phyloP scores from a whole-genome alignment of 1,140 invertebrate genomes.

The Laodelphax striatellus region DNA sequence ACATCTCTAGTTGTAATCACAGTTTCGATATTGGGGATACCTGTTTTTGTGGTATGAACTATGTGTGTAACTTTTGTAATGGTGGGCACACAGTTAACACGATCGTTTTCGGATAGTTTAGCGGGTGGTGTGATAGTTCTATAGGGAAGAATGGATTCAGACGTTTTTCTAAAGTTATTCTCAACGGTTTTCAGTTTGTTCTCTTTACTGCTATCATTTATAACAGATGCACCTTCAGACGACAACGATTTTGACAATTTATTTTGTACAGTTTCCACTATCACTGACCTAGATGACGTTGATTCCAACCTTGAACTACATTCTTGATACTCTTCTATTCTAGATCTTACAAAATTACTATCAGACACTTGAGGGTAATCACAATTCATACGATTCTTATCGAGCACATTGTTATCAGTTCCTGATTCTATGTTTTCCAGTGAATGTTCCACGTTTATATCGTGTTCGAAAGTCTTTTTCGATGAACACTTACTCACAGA shows the following conservation, averaged over 20 bases:
- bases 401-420: not conserved
- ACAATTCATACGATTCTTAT: not conserved
- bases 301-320: not conserved
- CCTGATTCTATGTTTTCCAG: not conserved
- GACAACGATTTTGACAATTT: not conserved
- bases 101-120: not conserved
- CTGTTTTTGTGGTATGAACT: not conserved
- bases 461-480: not conserved
- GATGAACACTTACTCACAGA: not conserved
- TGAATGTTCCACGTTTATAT: not conserved
- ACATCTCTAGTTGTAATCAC: not conserved
- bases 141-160: not conserved
- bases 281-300: not conserved
- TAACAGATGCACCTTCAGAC: not conserved
- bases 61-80: constrained; percentile 9
- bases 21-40: not conserved
- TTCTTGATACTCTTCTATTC: not conserved
- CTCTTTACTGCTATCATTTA: not conserved
- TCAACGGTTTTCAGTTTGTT: not conserved
- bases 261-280: not conserved
- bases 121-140: not conserved
- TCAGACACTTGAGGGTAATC: not conserved
- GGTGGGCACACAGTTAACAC: constrained; percentile 10
- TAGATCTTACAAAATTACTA: too few species aligned
- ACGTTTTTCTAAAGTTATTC: not conserved